Evolutionary conservation across 2,113 vertebrate genomes (phyloP), one percentile per base, ranked within the genome.

Genomic region (Amphiprion percula): DNA sequence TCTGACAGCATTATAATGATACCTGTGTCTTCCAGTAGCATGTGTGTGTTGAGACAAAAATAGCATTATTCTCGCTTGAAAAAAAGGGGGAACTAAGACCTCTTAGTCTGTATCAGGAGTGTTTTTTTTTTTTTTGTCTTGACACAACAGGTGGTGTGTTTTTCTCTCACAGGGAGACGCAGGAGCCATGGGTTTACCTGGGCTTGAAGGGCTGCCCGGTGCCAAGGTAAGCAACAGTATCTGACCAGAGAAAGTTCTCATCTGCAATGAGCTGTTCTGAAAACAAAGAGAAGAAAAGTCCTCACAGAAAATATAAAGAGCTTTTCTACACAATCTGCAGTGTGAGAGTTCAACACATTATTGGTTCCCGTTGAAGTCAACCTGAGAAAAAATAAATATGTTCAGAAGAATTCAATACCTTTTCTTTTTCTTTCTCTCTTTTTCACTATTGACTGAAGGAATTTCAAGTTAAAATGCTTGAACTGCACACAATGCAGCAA

Each of bases 131-230:
- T 61, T 65, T 64, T 71, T 70, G 46, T 75, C 66, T 61, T 87
- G 37, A 84, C 66, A 44, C 61, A 76, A 70, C 77, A 66, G 65
- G 68, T 61, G 73, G 26, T 87, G 71, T 88, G 61, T 89, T 85
- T 80, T 70, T 75, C 65, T 94, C 77, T 90, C 89, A 41, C 82
- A 99, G 98, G 98, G 98, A 54, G 98, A 99, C 59, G 94, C 96
- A 15, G 98, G 98, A 74, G 91, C 94, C 0, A 99, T 98, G 97
- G 98, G 98, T 80, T 92, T 99, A 85, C 97, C 98, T 55, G 98
- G 98, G 74, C 92, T 98, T 60, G 98, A 99, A 94, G 98, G 98
- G 73, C 94, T 98, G 71, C 96, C 96, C 66, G 98, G 98, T 69
- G 87, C 96, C 90, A 99, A 99, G 96, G 98, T 99, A 96, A 80